Percentiles rank a stretch among this genome's conserved stretches.
Conservation (phyloP, 2,113 vertebrate species). For the Triplophysa dalaica region DNA sequence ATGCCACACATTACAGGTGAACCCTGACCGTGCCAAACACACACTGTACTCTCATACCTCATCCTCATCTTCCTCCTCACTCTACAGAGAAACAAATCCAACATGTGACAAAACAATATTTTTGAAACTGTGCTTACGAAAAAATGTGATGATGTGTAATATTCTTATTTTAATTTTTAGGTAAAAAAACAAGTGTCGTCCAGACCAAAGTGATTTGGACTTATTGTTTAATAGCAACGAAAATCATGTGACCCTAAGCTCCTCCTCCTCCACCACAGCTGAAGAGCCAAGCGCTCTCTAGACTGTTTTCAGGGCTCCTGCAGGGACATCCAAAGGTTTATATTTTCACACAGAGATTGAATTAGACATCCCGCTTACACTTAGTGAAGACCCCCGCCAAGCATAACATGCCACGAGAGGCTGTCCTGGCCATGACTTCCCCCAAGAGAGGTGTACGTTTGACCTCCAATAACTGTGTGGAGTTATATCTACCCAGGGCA, state of each 20-base stretch:
- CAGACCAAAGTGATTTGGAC: not conserved
- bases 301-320: constrained; percentile 54
- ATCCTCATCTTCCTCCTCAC: constrained; percentile 86
- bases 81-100: constrained; percentile 73
- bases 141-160: too few relatives aligned
- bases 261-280: constrained; percentile 4
- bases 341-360: constrained; percentile 75
- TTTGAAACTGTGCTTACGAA: too few relatives aligned
- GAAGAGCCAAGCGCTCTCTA: constrained; percentile 15
- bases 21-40: constrained; percentile 50
- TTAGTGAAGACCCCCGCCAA: constrained; percentile 54
- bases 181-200: not conserved
- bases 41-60: constrained; percentile 74
- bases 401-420: constrained; percentile 51
- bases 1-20: constrained; percentile 9
- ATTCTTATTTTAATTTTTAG: too few relatives aligned
- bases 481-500: constrained; percentile 5
- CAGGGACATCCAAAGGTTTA: constrained; percentile 63
- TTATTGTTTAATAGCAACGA: constrained; percentile 15
- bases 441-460: constrained; percentile 47
- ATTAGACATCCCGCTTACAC: constrained; percentile 65
- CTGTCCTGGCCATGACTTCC: constrained; percentile 22
- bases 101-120: constrained; percentile 54
- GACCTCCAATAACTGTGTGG: constrained; percentile 35
- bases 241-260: not conserved